A percentile compares a stretch with the other conserved stretches of the same genome.
phyloP scores from a whole-genome alignment of 2,113 vertebrate genomes.

The Xyliphius kryptos region DNA sequence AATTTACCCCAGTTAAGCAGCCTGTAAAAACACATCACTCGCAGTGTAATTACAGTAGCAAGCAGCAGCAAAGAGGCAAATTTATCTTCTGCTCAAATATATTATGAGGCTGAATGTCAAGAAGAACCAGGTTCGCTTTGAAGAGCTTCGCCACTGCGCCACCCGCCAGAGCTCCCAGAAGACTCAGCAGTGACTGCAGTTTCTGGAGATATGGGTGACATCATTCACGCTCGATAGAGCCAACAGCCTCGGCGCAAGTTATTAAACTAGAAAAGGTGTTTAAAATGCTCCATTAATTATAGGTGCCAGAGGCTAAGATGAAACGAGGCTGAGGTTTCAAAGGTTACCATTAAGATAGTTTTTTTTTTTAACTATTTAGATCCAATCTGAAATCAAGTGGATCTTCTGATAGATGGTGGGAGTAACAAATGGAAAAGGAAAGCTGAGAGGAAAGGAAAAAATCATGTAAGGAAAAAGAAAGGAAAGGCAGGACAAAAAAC shows the following conservation, averaged over 20 bases:
- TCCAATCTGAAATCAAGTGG: background rate
- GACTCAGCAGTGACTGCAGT: slow-evolving; percentile 2
- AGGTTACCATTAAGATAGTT: too few species aligned
- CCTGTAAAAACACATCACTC: slow-evolving; percentile 68
- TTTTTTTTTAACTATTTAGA: too few species aligned
- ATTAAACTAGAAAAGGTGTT: background rate
- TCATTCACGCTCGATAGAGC: slow-evolving; percentile 12
- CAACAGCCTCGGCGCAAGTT: slow-evolving; percentile 13
- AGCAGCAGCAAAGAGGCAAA: slow-evolving; percentile 55
- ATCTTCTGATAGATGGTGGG: background rate
- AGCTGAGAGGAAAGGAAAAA: too few species aligned
- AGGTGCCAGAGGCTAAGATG: too few species aligned
- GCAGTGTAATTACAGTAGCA: slow-evolving; percentile 64
- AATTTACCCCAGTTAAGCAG: slow-evolving; percentile 67
- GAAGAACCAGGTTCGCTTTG: slow-evolving; percentile 44
- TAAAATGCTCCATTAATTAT: background rate
- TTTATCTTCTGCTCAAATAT: slow-evolving; percentile 62
- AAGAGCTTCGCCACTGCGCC: slow-evolving; percentile 47
- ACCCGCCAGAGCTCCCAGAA: slow-evolving; percentile 47
- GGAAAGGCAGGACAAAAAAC: too few species aligned
- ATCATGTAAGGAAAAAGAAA: too few species aligned
- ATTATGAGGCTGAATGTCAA: slow-evolving; percentile 41
- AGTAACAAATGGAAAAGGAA: too few species aligned
- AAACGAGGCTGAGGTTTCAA: too few species aligned
- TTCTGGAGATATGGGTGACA: slow-evolving; percentile 18